phyloP scores from a whole-genome alignment of 2,113 vertebrate species.

The Talpa occidentalis region DNA sequence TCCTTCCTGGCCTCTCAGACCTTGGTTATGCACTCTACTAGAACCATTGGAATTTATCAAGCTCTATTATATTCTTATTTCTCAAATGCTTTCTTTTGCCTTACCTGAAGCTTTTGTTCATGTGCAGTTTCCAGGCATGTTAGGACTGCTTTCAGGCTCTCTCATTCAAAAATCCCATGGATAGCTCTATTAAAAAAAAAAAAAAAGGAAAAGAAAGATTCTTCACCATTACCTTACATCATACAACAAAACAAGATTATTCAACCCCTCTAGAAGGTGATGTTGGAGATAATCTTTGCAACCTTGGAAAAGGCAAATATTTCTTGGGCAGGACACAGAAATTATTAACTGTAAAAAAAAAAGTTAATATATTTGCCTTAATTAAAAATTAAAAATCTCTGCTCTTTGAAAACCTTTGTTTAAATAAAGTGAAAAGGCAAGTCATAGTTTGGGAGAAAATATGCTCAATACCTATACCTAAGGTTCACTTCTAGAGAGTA shows the following conservation, averaged over 20 bases:
- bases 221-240: background rate
- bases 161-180: background rate
- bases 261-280: background rate
- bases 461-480: background rate
- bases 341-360: background rate
- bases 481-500: background rate
- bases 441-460: background rate
- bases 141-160: background rate
- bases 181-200: background rate
- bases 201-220: background rate
- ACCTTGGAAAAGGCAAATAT: background rate
- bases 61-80: background rate
- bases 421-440: slow-evolving; percentile 5
- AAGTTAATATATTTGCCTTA: background rate
- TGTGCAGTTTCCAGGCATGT: too few relatives aligned
- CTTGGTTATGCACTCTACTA: background rate
- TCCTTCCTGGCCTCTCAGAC: background rate
- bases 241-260: background rate
- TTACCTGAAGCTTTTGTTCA: background rate
- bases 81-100: background rate
- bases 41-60: background rate
- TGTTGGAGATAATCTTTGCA: slow-evolving; percentile 2
- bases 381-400: background rate
- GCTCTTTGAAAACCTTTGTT: background rate
- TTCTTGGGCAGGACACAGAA: background rate